Conservation (phyloP, 2,113 vertebrate genomes). For the Mormoops blainvillei region DNA sequence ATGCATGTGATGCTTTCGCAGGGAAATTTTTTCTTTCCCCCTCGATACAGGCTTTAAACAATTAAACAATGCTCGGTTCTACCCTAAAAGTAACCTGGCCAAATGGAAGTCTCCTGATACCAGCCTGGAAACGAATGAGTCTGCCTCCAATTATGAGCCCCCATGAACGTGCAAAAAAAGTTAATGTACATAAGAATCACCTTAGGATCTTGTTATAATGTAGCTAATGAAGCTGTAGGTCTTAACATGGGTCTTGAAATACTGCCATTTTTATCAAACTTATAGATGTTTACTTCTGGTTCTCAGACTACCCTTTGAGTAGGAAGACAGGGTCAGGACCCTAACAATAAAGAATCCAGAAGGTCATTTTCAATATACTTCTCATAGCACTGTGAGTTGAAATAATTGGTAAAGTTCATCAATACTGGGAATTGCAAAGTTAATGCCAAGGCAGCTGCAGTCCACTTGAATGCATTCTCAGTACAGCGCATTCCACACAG, state of each 20-base stretch:
- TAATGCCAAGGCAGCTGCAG: conserved; percentile 19
- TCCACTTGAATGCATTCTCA: not conserved
- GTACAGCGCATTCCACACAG: not conserved
- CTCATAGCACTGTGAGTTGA: not conserved
- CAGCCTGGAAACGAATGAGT: not conserved
- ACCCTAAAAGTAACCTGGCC: not conserved
- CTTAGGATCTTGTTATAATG: not conserved
- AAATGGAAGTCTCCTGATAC: not conserved
- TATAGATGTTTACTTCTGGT: not conserved
- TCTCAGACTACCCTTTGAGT: not conserved
- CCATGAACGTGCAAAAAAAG: not conserved
- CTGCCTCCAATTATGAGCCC: not conserved
- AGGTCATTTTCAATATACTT: not conserved
- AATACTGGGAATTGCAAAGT: not conserved
- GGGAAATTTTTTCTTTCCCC: not conserved
- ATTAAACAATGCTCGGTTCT: not conserved
- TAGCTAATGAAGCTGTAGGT: not conserved
- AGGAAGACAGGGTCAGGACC: not conserved
- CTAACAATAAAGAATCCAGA: not conserved
- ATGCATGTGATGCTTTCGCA: not conserved
- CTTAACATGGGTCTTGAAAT: accelerated
- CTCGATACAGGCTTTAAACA: not conserved
- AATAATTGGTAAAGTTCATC: not conserved
- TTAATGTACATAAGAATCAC: not conserved
- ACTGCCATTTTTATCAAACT: not conserved